phyloP scores from a whole-genome alignment of 2,797 vertebrate genomes.

The Catamblyrhynchus diadema region DNA sequence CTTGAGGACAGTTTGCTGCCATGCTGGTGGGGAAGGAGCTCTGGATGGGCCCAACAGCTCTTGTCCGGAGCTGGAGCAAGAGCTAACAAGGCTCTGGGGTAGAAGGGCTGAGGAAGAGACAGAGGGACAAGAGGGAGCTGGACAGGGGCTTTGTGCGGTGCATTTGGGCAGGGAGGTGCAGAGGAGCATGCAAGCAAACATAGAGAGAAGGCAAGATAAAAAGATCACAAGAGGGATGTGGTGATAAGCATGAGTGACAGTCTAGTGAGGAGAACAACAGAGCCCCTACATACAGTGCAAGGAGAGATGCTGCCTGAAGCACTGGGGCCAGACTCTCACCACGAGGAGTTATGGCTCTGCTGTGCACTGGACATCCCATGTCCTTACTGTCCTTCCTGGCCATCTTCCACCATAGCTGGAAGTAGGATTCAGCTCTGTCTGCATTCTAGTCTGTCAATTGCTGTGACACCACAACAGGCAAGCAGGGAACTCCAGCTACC shows the following conservation, averaged over 20 bases:
- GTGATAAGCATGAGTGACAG: fast-evolving
- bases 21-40: neutral
- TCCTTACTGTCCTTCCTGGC: neutral
- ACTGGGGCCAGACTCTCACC: neutral
- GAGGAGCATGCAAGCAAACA: neutral
- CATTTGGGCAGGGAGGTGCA: neutral
- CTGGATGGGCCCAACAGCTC: neutral
- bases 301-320: neutral
- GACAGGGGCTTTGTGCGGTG: neutral
- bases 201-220: neutral
- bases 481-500: neutral
- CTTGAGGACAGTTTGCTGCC: neutral
- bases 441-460: neutral
- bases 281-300: fast-evolving
- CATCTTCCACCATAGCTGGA: neutral
- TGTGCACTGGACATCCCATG: neutral
- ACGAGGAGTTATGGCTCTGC: fast-evolving
- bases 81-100: neutral
- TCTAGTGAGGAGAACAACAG: neutral
- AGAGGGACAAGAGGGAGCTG: neutral
- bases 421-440: neutral
- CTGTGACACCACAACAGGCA: neutral
- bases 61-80: neutral
- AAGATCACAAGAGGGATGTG: neutral
- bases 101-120: fast-evolving